A percentile compares a stretch with the other conserved stretches of the same genome.
Evolutionary conservation across 2,113 vertebrate genomes (phyloP).

Genomic region (Bagarius yarrelli): DNA sequence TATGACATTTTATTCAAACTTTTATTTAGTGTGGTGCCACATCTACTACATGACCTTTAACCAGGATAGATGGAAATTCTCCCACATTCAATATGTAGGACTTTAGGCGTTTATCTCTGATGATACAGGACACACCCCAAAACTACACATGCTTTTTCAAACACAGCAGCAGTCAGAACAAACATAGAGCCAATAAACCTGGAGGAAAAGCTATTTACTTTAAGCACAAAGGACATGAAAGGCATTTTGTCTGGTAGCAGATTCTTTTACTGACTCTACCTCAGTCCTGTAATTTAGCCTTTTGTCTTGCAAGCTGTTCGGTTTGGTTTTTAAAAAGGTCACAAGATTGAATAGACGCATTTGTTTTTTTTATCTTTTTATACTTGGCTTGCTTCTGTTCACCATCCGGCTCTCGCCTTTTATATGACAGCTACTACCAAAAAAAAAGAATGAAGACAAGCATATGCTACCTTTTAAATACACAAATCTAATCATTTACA

Average conservation of each 20-base stretch:
- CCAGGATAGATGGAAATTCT: not conserved
- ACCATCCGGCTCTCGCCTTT: too few relatives aligned
- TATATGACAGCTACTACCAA: too few relatives aligned
- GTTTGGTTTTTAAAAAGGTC: too few relatives aligned
- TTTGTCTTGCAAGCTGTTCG: too few relatives aligned
- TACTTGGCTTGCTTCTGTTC: too few relatives aligned
- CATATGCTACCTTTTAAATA: too few relatives aligned
- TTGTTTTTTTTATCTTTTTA: too few relatives aligned
- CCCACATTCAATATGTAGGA: not conserved
- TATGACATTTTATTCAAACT: not conserved
- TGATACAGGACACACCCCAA: not conserved
- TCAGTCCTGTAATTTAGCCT: not conserved
- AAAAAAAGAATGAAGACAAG: too few relatives aligned
- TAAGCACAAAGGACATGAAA: not conserved
- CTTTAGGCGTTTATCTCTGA: not conserved
- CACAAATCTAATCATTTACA: too few relatives aligned
- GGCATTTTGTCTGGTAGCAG: not conserved
- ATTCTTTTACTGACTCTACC: not conserved
- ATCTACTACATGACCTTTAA: not conserved
- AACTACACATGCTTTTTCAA: slow-evolving; percentile 3
- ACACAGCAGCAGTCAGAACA: not conserved
- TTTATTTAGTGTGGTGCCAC: not conserved
- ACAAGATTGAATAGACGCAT: too few relatives aligned
- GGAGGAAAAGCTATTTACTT: not conserved
- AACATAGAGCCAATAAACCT: not conserved